Conservation (phyloP, 2,797 vertebrate genomes). For the Lates japonicus region DNA sequence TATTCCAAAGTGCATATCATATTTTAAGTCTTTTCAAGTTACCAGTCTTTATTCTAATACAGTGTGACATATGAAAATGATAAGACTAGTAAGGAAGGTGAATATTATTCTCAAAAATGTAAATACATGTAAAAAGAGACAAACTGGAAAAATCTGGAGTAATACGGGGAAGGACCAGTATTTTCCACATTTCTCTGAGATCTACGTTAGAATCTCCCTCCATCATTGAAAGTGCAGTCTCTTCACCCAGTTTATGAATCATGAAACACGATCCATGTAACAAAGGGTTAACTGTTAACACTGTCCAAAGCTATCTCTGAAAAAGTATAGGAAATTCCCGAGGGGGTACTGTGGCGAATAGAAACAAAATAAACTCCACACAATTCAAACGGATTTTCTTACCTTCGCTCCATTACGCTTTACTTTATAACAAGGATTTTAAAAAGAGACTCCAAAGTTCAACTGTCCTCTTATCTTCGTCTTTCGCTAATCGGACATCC, state of each 20-base stretch:
- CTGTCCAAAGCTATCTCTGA: background rate
- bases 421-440: slow-evolving; percentile 32
- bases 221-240: background rate
- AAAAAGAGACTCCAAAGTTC: slow-evolving; percentile 39
- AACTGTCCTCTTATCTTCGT: background rate
- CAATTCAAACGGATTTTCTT: slow-evolving; percentile 23
- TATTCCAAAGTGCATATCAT: background rate
- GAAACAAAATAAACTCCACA: rapidly evolving
- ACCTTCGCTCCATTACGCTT: slow-evolving; percentile 66
- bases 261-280: background rate
- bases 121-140: background rate
- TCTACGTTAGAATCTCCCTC: background rate
- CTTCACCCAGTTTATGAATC: background rate
- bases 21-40: background rate
- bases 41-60: background rate
- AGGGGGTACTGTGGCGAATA: background rate
- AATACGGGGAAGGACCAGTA: slow-evolving; percentile 2
- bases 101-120: background rate
- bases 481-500: background rate
- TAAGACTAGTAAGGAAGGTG: no score
- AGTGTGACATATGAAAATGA: background rate
- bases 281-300: background rate
- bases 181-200: slow-evolving; percentile 20
- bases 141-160: slow-evolving; percentile 15
- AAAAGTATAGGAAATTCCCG: background rate